Evolutionary conservation across 2,797 vertebrate genomes (phyloP), one percentile per base, ranked within the genome.

Genomic region (Gymnodraco acuticeps): DNA sequence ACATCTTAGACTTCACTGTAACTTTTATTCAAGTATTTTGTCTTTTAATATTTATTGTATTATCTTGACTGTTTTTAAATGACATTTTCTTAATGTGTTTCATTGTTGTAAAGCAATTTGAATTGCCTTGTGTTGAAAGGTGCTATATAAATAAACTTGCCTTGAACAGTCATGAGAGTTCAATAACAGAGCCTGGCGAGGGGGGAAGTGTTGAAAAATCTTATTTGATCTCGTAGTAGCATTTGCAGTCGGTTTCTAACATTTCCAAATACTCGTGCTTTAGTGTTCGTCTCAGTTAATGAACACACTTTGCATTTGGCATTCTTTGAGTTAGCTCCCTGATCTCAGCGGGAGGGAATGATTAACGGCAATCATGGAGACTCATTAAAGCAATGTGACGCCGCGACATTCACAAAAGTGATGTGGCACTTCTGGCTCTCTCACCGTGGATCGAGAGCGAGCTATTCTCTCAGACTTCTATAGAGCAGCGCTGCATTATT

Each of bases 401-500:
- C 14, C 4, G 47, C 47, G 12, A 74, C 48, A 16, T 47, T 63
- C 48, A 23, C 33, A 1, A 1, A n/a, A 56, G 20, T 14, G 8
- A 64, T 58, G 69, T 3, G 16, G 60, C 58, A 7, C 53, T 9
- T 46, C n/a, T 31, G 10, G 1, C 41, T 56, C 50, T 20, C 3
- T 4, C 10, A 41, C 47, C 16, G 15, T 3, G 11, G 23, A 45
- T 6, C 4, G 12, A 3, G 33, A 41, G 27, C 1, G 3, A 9
- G 12, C 23, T 45, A 46, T 19, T 50, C 42, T 3, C 42, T 17
- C 42, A 46, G 42, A 46, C 10, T 1, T 83, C 42, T 63, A 5
- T 1, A 17, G 3, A 43, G 58, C 70, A 31, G 42, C 41, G 17
- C 13, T 92, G 75, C 77, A 91, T 89, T 75, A 87, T 87, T 89